phyloP scores from a whole-genome alignment of 2,888 invertebrate species.

The Pharmacophagus antenor region DNA sequence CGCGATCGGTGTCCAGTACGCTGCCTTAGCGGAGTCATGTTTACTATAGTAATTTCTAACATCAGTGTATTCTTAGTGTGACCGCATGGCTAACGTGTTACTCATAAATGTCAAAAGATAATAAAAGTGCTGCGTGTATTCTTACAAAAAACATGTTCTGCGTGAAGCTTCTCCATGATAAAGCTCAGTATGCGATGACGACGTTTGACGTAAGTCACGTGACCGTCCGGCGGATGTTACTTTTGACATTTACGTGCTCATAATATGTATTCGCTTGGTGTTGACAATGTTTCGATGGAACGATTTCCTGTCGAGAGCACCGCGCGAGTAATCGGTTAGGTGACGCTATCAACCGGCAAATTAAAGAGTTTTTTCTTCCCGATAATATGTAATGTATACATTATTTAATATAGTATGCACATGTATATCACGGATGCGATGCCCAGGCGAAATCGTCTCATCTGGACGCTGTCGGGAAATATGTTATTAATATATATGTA shows the following conservation, averaged over 20 bases:
- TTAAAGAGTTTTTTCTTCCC: conserved; percentile 31
- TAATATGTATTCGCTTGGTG: conserved; percentile 33
- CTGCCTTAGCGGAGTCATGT: conserved; percentile 70
- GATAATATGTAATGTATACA: too few species aligned
- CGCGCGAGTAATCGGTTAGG: conserved; percentile 43
- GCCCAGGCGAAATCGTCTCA: conserved; percentile 38
- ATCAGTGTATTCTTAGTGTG: conserved; percentile 75
- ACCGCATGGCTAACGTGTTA: conserved; percentile 72
- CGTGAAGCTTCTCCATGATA: conserved; percentile 66
- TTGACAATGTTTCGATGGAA: conserved; percentile 57
- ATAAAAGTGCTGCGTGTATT: conserved; percentile 46
- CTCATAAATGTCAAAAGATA: conserved; percentile 76
- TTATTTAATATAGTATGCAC: conserved; percentile 33
- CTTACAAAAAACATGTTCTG: conserved; percentile 57
- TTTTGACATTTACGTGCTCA: conserved; percentile 69
- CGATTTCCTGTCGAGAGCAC: conserved; percentile 42
- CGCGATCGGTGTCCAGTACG: conserved; percentile 69
- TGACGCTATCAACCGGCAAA: conserved; percentile 36
- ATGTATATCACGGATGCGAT: conserved; percentile 33
- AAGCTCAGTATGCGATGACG: conserved; percentile 66
- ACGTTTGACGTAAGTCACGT: conserved; percentile 70
- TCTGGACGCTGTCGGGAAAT: conserved; percentile 39
- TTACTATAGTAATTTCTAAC: conserved; percentile 75
- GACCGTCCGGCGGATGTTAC: conserved; percentile 48
- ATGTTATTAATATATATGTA: conserved; percentile 17